phyloP scores from a whole-genome alignment of 2,113 vertebrate species.

The Bambusicola thoracicus region DNA sequence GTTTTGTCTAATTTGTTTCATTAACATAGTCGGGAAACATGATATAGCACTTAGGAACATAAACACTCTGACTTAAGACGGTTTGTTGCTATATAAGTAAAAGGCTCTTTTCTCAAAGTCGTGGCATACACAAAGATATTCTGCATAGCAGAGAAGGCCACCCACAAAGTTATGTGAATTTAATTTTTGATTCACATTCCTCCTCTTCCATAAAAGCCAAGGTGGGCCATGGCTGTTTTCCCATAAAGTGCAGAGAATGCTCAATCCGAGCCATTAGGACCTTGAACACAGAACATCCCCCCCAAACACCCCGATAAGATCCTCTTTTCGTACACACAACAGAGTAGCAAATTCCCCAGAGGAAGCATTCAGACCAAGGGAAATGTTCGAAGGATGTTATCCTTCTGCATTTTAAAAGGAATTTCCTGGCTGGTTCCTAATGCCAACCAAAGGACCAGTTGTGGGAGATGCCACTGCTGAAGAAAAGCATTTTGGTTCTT shows the following conservation, averaged over 20 bases:
- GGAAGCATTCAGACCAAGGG: neutral
- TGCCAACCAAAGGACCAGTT: neutral
- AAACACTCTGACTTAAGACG: slow-evolving; percentile 54
- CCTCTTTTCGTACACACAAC: neutral
- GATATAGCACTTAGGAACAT: slow-evolving; percentile 56
- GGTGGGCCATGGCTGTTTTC: slow-evolving; percentile 37
- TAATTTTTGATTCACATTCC: slow-evolving; percentile 50
- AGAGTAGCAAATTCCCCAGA: neutral
- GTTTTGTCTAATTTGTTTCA: slow-evolving; percentile 54
- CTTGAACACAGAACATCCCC: neutral
- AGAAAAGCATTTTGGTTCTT: slow-evolving; percentile 2
- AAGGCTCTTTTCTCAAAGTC: slow-evolving; percentile 61
- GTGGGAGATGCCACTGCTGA: neutral
- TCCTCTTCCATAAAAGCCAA: slow-evolving; percentile 58
- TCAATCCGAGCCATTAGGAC: neutral
- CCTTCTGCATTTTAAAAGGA: neutral
- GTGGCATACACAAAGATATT: slow-evolving; percentile 60
- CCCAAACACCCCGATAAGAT: neutral
- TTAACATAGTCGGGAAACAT: slow-evolving; percentile 53
- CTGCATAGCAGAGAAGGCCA: slow-evolving; percentile 47
- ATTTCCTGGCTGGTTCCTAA: neutral
- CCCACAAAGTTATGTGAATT: slow-evolving; percentile 59
- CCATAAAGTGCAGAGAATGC: neutral
- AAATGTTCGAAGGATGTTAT: neutral
- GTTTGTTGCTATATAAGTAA: slow-evolving; percentile 59